Evolutionary conservation across 2,888 invertebrate genomes (phyloP), one percentile per base, ranked within the genome.

Genomic region (Synanthedon formicaeformis): DNA sequence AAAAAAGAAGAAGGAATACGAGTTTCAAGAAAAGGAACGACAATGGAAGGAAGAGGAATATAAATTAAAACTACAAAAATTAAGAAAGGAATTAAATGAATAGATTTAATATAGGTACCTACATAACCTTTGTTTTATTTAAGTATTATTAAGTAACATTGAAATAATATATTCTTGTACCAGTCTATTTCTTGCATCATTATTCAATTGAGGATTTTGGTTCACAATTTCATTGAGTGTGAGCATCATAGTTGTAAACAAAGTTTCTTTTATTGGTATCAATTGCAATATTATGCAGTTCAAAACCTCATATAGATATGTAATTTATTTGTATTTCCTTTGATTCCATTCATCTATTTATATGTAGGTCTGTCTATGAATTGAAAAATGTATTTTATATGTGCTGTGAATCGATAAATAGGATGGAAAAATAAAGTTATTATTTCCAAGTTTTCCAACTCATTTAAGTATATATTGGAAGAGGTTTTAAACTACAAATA

Each of bases 11-110:
- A 55, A 55, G 51, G 57, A 52, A 50, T 52, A 50, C 50, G 54
- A 55, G 40, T 57, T 57, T 52, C 45, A 52, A 23, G 53, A 55
- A 51, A 55, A 55, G n/a, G 51, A 55, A 48, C 52, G 55, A 6
- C 41, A 57, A 52, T 54, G 57, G 55, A 53, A 51, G 51, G 57
- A 57, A 52, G 55, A 57, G 45, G 54, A 55, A 16, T 52, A 55
- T 48, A 45, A 52, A 41, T 57, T 57, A 53, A 55, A 52, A 57
- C 51, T 55, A 52, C 40, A 52, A 50, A 55, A 53, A 52, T 50
- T 57, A 50, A 57, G 53, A 55, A 55, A 49, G 45, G 52, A 54
- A 53, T 55, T 53, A 40, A 50, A 49, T 52, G 41, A 53, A 13
- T 53, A 48, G 34, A 34, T 10, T 34, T 34, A 34, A 23, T 23